Evolutionary conservation across 1,140 invertebrate species (phyloP).

Genomic region (Meteorus sp.): DNA sequence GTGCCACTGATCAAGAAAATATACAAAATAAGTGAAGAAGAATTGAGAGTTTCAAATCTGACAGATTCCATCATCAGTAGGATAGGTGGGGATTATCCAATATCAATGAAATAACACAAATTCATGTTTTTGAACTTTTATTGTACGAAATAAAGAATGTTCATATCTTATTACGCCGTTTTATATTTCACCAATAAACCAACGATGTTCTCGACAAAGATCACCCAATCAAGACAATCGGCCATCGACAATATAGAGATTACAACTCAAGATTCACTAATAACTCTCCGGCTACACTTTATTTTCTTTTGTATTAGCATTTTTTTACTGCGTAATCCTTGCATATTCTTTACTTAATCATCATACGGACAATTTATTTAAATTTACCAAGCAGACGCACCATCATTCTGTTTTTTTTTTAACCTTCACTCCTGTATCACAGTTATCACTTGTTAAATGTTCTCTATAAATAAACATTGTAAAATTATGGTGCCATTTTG

Average conservation of each 20-base stretch:
- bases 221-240: conserved; percentile 20
- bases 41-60: conserved; percentile 53
- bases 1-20: conserved; percentile 57
- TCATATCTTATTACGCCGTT: conserved; percentile 16
- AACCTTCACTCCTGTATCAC: conserved; percentile 32
- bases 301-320: conserved; percentile 21
- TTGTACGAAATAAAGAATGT: conserved; percentile 8
- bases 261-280: conserved; percentile 24
- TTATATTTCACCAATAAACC: conserved; percentile 28
- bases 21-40: conserved; percentile 63
- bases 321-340: conserved; percentile 18
- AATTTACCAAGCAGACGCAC: neutral
- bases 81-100: conserved; percentile 63
- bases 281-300: conserved; percentile 20
- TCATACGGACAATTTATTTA: neutral
- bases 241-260: conserved; percentile 24
- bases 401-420: conserved; percentile 8
- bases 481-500: conserved; percentile 17
- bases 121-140: neutral
- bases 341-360: too few relatives aligned
- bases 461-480: conserved; percentile 26
- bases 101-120: conserved; percentile 32
- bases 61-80: conserved; percentile 64
- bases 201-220: conserved; percentile 22
- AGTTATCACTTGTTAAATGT: conserved; percentile 33